A percentile compares a stretch with the other conserved stretches of the same genome.
Conservation (phyloP, 2,797 vertebrate species). For the Apogon hyalosoma region DNA sequence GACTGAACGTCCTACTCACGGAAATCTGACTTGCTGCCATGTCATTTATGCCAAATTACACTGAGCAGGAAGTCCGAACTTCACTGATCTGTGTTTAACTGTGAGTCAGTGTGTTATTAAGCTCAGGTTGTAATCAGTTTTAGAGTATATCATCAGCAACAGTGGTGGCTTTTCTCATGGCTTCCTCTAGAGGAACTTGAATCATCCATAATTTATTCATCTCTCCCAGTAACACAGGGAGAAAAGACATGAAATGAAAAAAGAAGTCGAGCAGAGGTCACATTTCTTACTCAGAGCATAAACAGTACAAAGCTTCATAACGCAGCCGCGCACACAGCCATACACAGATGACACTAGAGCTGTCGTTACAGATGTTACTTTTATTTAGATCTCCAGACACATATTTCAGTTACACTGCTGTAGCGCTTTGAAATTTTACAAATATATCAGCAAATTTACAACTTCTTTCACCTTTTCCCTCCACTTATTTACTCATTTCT, state of each 20-base stretch:
- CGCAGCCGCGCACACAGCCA: constrained; percentile 1
- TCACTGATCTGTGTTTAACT: not conserved
- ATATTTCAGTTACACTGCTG: constrained; percentile 65
- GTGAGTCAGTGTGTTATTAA: constrained; percentile 3
- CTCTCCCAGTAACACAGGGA: not conserved
- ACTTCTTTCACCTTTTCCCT: constrained; percentile 8
- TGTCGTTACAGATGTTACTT: constrained; percentile 65
- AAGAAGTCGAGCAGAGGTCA: not conserved
- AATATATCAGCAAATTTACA: constrained; percentile 68
- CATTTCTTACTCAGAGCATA: not conserved
- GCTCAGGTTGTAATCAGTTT: constrained; percentile 14
- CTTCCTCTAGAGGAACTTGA: not conserved
- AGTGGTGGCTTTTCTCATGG: not conserved
- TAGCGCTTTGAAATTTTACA: constrained; percentile 60
- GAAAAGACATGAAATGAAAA: not conserved
- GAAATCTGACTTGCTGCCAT: too few species aligned
- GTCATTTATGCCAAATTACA: too few species aligned
- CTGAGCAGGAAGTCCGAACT: too few species aligned
- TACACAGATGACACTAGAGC: constrained; percentile 2
- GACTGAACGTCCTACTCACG: too few species aligned
- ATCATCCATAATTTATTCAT: constrained; percentile 14
- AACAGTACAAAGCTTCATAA: too few species aligned
- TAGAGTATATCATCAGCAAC: constrained; percentile 1
- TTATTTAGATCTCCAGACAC: constrained; percentile 75
- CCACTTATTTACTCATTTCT: not conserved